Evolutionary conservation across 2,888 invertebrate species (phyloP), one percentile per base, ranked within the genome.

Genomic region (Polia nebulosa): DNA sequence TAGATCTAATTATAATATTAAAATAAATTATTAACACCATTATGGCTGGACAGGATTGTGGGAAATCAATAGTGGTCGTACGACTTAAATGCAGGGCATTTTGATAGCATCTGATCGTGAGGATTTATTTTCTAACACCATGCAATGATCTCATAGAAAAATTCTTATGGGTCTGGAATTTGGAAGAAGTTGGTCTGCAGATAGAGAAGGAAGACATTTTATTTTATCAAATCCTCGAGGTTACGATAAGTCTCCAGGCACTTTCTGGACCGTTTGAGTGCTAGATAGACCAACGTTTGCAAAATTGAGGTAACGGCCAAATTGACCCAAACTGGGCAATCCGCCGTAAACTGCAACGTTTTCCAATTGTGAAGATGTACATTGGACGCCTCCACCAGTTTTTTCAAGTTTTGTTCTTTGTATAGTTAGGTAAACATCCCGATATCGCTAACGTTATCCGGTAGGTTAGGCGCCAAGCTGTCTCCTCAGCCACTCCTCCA

Each of bases 401-500:
- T n/a, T n/a, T n/a, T n/a, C n/a, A n/a, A n/a, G n/a, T n/a, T n/a
- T n/a, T n/a, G n/a, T n/a, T n/a, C n/a, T n/a, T n/a, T n/a, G n/a
- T n/a, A n/a, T n/a, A n/a, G n/a, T n/a, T 17, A 0, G 17, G 7
- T 5, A 39, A 1, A 44, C 3, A 20, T 20, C 22, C 15, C 7
- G 15, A 3, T 29, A 7, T 3, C 7, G 7, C 4, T 7, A 5
- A 29, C 22, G 32, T 5, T 22, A n/a, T 13, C 13, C 17, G n/a
- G 49, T 13, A 51, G 9, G 32, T 1, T 1, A 45, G 13, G 13
- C 13, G 51, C 22, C 22, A n/a, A 25, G n/a, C 13, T 13, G 13
- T 51, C 25, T 22, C 1, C 22, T 17, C 58, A 49, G 5, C 17
- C 32, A 49, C 58, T 22, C 47, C 58, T 22, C 47, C 49, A 49